A percentile compares a stretch with the other conserved stretches of the same genome.
phyloP scores from a whole-genome alignment of 2,113 vertebrate genomes.

The Erpornis zantholeuca region DNA sequence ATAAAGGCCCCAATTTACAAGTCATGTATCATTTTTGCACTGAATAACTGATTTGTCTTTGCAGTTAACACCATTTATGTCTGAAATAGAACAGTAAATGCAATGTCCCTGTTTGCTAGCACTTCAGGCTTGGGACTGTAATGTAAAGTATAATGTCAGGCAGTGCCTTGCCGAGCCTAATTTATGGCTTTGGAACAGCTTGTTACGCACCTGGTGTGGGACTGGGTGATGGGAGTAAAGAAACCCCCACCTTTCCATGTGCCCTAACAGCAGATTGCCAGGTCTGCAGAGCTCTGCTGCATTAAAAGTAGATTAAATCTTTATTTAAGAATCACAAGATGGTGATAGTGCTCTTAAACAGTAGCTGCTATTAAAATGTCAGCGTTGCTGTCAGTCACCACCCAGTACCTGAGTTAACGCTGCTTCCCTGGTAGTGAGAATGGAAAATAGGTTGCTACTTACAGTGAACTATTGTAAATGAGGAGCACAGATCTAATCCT shows the following conservation, averaged over 20 bases:
- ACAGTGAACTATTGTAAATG: conserved; percentile 1
- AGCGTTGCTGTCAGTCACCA: conserved; percentile 28
- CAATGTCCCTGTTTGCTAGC: background rate
- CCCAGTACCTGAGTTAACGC: background rate
- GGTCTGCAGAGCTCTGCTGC: background rate
- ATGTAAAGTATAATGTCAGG: background rate
- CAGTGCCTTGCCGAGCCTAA: background rate
- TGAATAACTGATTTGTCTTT: conserved; percentile 30
- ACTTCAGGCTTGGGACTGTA: background rate
- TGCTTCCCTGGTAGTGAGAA: background rate
- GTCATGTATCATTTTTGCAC: conserved; percentile 5
- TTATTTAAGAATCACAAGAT: conserved; percentile 22
- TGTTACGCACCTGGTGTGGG: background rate
- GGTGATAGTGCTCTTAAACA: conserved; percentile 28
- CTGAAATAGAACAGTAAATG: background rate
- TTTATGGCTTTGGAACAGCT: conserved; percentile 29
- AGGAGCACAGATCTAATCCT: conserved; percentile 29
- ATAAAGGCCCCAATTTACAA: background rate
- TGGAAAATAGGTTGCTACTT: background rate
- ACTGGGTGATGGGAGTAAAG: background rate
- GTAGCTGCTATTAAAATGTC: conserved; percentile 56
- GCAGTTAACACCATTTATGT: conserved; percentile 19
- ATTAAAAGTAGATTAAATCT: conserved; percentile 41
- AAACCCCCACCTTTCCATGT: background rate
- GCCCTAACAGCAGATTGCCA: conserved; percentile 13